Conservation (phyloP, 92 coral and sea anemone genomes). For the Diadumene lineata region DNA sequence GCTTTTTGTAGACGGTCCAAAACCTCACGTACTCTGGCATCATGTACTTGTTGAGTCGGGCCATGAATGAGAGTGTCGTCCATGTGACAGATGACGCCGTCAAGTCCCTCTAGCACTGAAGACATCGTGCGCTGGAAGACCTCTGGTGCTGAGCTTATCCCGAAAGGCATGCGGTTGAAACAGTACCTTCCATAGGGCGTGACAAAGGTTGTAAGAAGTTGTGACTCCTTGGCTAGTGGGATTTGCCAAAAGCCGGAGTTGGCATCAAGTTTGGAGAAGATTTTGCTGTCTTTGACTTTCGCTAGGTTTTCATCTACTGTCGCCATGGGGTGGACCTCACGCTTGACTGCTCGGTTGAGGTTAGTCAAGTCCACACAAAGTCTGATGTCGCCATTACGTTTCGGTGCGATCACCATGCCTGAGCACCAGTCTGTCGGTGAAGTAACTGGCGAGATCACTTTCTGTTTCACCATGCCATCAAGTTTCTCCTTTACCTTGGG, state of each 20-base stretch:
- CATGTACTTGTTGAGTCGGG: slow-evolving; percentile 28
- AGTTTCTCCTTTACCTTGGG: slow-evolving; percentile 42
- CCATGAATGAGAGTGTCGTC: slow-evolving; percentile 60
- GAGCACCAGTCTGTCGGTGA: slow-evolving; percentile 57
- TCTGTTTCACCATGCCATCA: slow-evolving; percentile 23
- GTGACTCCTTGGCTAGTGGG: slow-evolving; percentile 30
- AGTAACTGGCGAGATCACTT: slow-evolving; percentile 39
- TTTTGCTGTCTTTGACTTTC: slow-evolving; percentile 27
- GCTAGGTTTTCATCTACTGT: slow-evolving; percentile 46
- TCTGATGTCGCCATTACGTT: slow-evolving; percentile 34
- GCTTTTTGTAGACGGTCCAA: slow-evolving; percentile 35
- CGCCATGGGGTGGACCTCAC: slow-evolving; percentile 47
- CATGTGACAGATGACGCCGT: slow-evolving; percentile 38
- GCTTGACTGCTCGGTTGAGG: slow-evolving; percentile 42
- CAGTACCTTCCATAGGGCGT: slow-evolving; percentile 52
- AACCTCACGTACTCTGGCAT: slow-evolving; percentile 20
- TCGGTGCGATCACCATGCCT: slow-evolving; percentile 47
- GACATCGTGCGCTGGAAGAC: slow-evolving; percentile 42
- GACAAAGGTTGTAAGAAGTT: slow-evolving; percentile 35
- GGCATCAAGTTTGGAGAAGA: slow-evolving; percentile 46
- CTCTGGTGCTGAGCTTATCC: slow-evolving; percentile 41
- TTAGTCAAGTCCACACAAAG: slow-evolving; percentile 49
- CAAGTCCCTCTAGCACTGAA: slow-evolving; percentile 27
- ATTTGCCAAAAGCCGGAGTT: slow-evolving; percentile 50
- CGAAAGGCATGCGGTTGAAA: slow-evolving; percentile 51